Conservation (phyloP, 2,797 vertebrate genomes). For the Labroides dimidiatus region DNA sequence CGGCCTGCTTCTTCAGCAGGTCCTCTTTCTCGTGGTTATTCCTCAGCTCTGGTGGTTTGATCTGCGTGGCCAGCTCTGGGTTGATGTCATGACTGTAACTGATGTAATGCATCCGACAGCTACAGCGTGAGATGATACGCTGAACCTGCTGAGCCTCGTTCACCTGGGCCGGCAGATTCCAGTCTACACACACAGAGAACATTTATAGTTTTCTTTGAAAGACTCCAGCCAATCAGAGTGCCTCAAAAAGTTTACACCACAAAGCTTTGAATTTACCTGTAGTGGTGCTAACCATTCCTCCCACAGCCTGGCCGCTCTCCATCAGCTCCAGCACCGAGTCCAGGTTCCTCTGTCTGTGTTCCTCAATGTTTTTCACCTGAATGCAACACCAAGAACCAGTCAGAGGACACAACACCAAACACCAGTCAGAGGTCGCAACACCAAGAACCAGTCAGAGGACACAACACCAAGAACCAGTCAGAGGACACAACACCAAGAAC, state of each 20-base stretch:
- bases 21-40: constrained; percentile 95
- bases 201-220: neutral
- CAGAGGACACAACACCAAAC: neutral
- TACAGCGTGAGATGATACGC: constrained; percentile 98
- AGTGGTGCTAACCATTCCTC: constrained; percentile 98
- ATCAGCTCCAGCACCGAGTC: constrained; percentile 98
- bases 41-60: constrained; percentile 93
- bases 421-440: too few relatives aligned
- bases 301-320: constrained; percentile 98
- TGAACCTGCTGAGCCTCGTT: constrained; percentile 97
- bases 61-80: constrained; percentile 95
- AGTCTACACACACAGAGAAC: constrained; percentile 81
- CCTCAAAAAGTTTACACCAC: neutral
- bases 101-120: constrained; percentile 98
- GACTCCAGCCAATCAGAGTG: neutral
- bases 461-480: too few relatives aligned
- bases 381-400: constrained; percentile 11
- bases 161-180: constrained; percentile 95
- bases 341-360: constrained; percentile 93
- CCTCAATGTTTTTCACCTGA: constrained; percentile 99
- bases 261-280: constrained; percentile 84
- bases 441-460: too few relatives aligned
- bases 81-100: constrained; percentile 98
- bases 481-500: too few relatives aligned
- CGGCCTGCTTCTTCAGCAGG: constrained; percentile 96